Conservation (phyloP, 2,888 invertebrate genomes). For the Dynastes grantii region DNA sequence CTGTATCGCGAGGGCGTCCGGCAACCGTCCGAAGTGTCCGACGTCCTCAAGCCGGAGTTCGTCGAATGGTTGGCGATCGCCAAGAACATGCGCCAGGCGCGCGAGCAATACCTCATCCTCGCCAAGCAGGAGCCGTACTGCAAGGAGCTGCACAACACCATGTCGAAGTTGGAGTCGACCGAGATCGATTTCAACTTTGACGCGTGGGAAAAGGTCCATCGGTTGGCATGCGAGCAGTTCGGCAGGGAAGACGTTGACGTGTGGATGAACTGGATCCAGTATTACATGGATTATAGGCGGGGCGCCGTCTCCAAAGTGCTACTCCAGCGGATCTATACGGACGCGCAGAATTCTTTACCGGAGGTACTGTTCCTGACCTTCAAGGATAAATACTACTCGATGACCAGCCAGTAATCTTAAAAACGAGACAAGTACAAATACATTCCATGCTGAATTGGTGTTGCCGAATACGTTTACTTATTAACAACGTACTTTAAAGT, state of each 20-base stretch:
- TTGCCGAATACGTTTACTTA: too few species aligned
- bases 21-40: conserved; percentile 72
- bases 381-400: conserved; percentile 43
- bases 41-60: conserved; percentile 76
- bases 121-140: conserved; percentile 63
- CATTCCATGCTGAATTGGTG: not conserved
- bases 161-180: conserved; percentile 72
- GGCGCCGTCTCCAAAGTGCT: not conserved
- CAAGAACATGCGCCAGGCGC: conserved; percentile 74
- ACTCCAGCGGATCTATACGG: conserved; percentile 29
- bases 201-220: conserved; percentile 75
- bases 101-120: conserved; percentile 76
- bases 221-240: conserved; percentile 78
- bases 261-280: conserved; percentile 81
- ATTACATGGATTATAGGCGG: conserved; percentile 26
- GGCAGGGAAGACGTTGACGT: conserved; percentile 78
- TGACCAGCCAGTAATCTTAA: conserved; percentile 9
- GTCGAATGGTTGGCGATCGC: conserved; percentile 73
- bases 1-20: conserved; percentile 70
- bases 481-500: too few species aligned
- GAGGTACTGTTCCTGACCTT: conserved; percentile 38
- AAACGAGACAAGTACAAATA: not conserved
- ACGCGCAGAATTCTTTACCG: conserved; percentile 38
- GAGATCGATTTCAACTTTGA: conserved; percentile 72
- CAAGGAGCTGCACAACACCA: conserved; percentile 64